Conservation (phyloP, 1,140 invertebrate genomes). For the Drosophila sproati region DNA sequence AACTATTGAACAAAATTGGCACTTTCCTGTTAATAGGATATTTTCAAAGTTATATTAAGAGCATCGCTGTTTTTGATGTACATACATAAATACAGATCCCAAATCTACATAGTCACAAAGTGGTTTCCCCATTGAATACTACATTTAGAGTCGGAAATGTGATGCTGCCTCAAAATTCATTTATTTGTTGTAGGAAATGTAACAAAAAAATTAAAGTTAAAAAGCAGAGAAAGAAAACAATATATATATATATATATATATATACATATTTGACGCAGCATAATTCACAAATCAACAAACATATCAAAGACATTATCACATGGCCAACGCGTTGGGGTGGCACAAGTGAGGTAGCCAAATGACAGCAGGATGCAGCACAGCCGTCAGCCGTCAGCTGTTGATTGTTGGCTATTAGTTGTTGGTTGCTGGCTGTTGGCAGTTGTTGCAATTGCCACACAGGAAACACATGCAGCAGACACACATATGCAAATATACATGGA, state of each 20-base stretch:
- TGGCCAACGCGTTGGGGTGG: slow-evolving; percentile 32
- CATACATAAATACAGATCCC: too few relatives aligned
- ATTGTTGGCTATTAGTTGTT: not conserved
- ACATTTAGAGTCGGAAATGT: not conserved
- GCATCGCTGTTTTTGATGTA: too few relatives aligned
- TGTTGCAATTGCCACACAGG: slow-evolving; percentile 59
- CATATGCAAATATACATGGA: slow-evolving; percentile 43
- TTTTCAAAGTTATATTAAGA: too few relatives aligned
- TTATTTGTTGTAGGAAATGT: too few relatives aligned
- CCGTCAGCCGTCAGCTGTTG: slow-evolving; percentile 17
- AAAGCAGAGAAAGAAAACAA: slow-evolving; percentile 14
- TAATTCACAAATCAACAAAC: slow-evolving; percentile 49
- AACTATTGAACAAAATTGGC: too few relatives aligned
- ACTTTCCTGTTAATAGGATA: too few relatives aligned
- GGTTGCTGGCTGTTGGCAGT: not conserved
- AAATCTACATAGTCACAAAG: too few relatives aligned
- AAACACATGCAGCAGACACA: slow-evolving; percentile 37
- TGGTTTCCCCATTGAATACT: too few relatives aligned
- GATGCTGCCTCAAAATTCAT: too few relatives aligned
- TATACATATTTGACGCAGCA: slow-evolving; percentile 3
- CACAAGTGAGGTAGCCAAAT: slow-evolving; percentile 62
- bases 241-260: not conserved
- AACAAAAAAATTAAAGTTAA: not conserved
- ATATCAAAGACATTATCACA: slow-evolving; percentile 61
- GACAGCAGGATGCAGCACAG: slow-evolving; percentile 70